Base-by-base conservation (phyloP, 2,113 vertebrate species). In the Zeus faber region DNA sequence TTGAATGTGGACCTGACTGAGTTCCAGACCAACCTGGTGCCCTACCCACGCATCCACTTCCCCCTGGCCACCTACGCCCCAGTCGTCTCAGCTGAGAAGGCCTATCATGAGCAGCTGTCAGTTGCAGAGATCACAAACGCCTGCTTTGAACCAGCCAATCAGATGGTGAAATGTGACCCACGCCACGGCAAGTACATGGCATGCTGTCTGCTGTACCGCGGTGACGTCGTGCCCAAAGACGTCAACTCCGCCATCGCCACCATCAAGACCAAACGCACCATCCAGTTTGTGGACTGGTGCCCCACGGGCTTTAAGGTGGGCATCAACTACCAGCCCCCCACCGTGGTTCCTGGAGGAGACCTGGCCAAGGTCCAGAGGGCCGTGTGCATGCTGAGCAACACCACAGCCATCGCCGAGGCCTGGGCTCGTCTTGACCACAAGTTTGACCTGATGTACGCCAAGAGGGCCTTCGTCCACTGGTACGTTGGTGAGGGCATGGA, bases 401-500 rank as follows among this genome's bases (percentile, higher is more conserved):
- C 91, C 17, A 94, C 90, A 0, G 90, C 93, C 82, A 92, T 93
- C 1, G 88, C 92, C 0, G 91, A 94, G 79, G 92, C 92, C 3
- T 93, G 92, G 93, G 89, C 90, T 0, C 87, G 89, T 0, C 90
- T 94, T 1, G 85, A 92, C 81, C 91, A 94, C 87, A 94, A 93
- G 82, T 94, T 93, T 27, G 92, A 94, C 63, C 84, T 94, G 66
- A 93, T 93, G 89, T 91, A 91, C n/a, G 89, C 92, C 76, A 93
- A 93, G 60, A 79, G 90, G 52, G 91, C 91, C 57, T 94, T 94
- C 55, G 91, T 94, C 48, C 92, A 93, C 76, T 93, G 91, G 91
- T 93, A 92, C 40, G 92, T 93, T 2, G 92, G 92, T 2, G 90
- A 93, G 80, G 92, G 91, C 16, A 94, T 95, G 92, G 93, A 95